A percentile compares a stretch with the other conserved stretches of the same genome.
Conservation (phyloP, 2,797 vertebrate species). For the Chloroceryle inda region DNA sequence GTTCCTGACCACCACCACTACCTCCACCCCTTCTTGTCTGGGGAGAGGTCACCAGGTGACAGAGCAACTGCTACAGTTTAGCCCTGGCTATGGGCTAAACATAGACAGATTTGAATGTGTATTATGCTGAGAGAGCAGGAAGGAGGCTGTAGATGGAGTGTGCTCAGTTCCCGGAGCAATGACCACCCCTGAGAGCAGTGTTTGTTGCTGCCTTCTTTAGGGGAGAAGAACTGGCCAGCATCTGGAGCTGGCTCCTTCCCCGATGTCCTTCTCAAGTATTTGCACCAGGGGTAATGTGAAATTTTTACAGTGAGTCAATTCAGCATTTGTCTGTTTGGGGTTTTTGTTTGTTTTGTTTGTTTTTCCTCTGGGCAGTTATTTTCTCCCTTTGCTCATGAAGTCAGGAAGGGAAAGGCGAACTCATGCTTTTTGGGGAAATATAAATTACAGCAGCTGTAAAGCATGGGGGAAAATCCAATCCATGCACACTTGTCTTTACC, state of each 20-base stretch:
- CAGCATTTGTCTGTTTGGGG: neutral
- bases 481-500: neutral
- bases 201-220: neutral
- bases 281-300: neutral
- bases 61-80: neutral
- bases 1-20: neutral
- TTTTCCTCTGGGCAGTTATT: neutral
- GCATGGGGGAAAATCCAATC: neutral
- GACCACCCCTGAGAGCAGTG: neutral
- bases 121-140: neutral
- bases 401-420: neutral
- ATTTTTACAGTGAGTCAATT: neutral
- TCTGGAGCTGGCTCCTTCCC: neutral
- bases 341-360: neutral
- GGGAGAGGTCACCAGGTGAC: neutral
- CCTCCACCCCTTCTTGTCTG: neutral
- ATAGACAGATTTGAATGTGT: neutral
- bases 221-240: neutral
- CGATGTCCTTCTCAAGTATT: neutral
- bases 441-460: neutral
- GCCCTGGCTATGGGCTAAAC: neutral
- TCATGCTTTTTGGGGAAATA: neutral
- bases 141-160: neutral
- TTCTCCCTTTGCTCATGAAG: neutral
- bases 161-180: accelerated